Evolutionary conservation across 2,888 invertebrate species (phyloP), one percentile per base, ranked within the genome.

Genomic region (Ecdyonurus torrentis): DNA sequence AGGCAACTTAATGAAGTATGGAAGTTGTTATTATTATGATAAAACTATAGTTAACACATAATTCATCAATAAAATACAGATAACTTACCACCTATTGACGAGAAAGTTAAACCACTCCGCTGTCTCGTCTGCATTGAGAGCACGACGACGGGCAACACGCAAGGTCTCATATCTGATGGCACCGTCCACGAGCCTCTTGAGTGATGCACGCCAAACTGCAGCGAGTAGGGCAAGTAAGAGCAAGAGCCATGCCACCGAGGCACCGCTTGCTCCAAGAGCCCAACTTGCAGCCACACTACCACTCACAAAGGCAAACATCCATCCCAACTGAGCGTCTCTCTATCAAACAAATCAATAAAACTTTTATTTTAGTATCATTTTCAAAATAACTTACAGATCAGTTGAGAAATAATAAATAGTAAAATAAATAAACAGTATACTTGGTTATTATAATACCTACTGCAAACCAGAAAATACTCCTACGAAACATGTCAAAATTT

Each of bases 71-170:
- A n/a, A n/a, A n/a, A n/a, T n/a, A n/a, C n/a, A n/a, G n/a, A n/a
- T n/a, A n/a, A 75, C 74, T 76, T 74, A 78, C 79, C 80, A 80
- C 71, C 77, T 71, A 69, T 79, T 79, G 64, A 80, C 68, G 25
- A 79, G 70, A 63, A 78, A 73, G 69, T 78, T 80, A 58, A 80
- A 71, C 80, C 80, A 80, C 67, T 80, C 79, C 24, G 76, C 76
- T 0, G 79, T 77, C 68, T 80, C 80, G 67, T 76, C 76, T 65
- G 22, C 55, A 22, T n/a, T 55, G 3, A 79, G 70, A 1, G 78
- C 78, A 24, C 77, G 70, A 65, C 76, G 73, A 52, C 79, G 71
- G 63, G 77, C 76, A 37, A 78, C 69, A 59, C 74, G 70, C 1
- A 74, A 67, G 24, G 72, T 67, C 68, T 76, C 75, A 61, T 70